These are phyloP conservation scores for Leucophenga maculata DNA, from an alignment of 2,888 invertebrate species.

Conservation along the genomic window DNA sequence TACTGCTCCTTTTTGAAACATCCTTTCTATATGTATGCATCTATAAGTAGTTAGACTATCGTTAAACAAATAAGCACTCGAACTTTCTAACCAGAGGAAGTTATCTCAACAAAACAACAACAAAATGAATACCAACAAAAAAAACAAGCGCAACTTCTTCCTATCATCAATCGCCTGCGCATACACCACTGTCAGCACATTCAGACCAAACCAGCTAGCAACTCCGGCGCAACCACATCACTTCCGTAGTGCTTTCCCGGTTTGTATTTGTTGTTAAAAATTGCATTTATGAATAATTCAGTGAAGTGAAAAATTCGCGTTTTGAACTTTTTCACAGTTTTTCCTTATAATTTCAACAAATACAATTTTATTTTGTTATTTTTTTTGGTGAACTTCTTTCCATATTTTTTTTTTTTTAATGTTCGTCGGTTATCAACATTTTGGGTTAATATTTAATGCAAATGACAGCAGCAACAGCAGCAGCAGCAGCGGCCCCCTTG, in stretches of 20 bases:
- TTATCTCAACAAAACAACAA: no score
- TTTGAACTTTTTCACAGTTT: constrained; percentile 35
- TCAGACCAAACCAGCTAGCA: no score
- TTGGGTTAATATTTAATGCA: constrained; percentile 66
- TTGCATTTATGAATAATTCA: constrained; percentile 69
- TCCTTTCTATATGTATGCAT: no score
- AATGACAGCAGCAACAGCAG: constrained; percentile 42
- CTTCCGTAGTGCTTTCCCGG: constrained; percentile 38
- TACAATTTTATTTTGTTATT: constrained; percentile 45
- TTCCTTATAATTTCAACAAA: constrained; percentile 33
- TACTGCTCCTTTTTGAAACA: no score
- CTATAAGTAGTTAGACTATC: no score
- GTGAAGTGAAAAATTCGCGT: constrained; percentile 58
- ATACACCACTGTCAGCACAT: no score
- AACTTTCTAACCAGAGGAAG: no score
- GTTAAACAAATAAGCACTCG: no score
- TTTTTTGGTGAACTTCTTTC: constrained; percentile 42
- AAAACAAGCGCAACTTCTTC: no score
- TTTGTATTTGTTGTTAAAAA: constrained; percentile 65
- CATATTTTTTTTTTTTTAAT: constrained; percentile 40
- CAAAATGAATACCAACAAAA: no score
- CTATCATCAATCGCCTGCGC: no score
- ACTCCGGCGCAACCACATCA: constrained; percentile 17
- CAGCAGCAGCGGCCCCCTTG: constrained; percentile 28
- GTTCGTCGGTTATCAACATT: constrained; percentile 54